phyloP scores from a whole-genome alignment of 2,888 invertebrate genomes.

The Sinopyrophorus schimmeli region DNA sequence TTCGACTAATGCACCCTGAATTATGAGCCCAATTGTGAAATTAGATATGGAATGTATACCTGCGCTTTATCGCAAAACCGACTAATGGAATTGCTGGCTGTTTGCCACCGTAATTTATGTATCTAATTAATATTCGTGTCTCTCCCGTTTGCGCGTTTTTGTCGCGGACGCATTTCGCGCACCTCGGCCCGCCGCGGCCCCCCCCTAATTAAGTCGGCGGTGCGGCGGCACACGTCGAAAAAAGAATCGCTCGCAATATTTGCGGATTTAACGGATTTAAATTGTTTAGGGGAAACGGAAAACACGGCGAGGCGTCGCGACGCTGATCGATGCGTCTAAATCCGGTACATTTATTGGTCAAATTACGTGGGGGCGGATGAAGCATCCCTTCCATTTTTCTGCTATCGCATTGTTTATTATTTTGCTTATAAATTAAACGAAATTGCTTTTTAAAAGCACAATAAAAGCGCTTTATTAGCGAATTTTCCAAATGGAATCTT shows the following conservation, averaged over 20 bases:
- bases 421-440: too few relatives aligned
- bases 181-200: too few relatives aligned
- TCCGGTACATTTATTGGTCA: slow-evolving; percentile 34
- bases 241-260: too few relatives aligned
- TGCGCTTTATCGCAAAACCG: slow-evolving; percentile 38
- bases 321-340: slow-evolving; percentile 36
- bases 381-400: slow-evolving; percentile 35
- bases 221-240: too few relatives aligned
- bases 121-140: slow-evolving; percentile 49
- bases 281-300: slow-evolving; percentile 18
- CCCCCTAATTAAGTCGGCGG: too few relatives aligned
- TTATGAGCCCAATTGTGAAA: slow-evolving; percentile 55
- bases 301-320: slow-evolving; percentile 33
- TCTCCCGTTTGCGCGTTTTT: too few relatives aligned
- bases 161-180: too few relatives aligned
- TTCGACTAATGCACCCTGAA: slow-evolving; percentile 44
- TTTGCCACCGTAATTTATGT: slow-evolving; percentile 53
- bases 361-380: slow-evolving; percentile 31
- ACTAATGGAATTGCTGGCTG: slow-evolving; percentile 36
- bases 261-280: slow-evolving; percentile 18
- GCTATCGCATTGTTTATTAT: too few relatives aligned
- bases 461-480: too few relatives aligned
- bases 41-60: slow-evolving; percentile 50
- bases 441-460: too few relatives aligned
- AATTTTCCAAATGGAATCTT: too few relatives aligned